These are phyloP conservation scores for Mohoua ochrocephala DNA, from an alignment of 2,113 vertebrate genomes.

Conservation along the genomic window DNA sequence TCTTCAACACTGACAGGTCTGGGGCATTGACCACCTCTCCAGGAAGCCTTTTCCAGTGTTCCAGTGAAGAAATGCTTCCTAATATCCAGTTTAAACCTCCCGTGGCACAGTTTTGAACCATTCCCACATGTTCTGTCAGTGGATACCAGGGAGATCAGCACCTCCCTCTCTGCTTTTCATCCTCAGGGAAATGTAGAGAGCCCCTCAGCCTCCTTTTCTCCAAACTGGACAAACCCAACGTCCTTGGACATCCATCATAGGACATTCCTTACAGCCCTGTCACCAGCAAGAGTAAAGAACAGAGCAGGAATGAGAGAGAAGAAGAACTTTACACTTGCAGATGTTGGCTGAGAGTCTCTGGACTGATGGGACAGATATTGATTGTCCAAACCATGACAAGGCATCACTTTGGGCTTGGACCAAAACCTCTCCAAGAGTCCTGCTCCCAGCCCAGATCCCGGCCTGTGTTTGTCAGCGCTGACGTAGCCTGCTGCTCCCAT, in stretches of 20 bases:
- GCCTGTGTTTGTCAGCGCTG: accelerated
- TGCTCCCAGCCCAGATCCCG: not conserved
- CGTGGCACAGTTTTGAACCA: not conserved
- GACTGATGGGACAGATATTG: not conserved
- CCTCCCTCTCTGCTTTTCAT: accelerated
- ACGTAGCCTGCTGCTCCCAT: not conserved
- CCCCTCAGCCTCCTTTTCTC: not conserved
- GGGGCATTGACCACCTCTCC: not conserved
- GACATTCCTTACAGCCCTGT: not conserved
- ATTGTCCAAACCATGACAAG: not conserved
- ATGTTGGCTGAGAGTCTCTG: not conserved
- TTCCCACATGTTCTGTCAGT: accelerated
- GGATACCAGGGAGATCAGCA: not conserved
- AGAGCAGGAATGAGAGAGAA: not conserved
- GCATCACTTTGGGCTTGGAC: not conserved
- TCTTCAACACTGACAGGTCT: not conserved
- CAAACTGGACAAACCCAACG: not conserved
- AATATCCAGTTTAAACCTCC: not conserved
- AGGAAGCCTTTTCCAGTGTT: not conserved
- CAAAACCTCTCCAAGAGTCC: not conserved
- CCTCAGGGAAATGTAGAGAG: not conserved
- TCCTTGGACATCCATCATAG: not conserved
- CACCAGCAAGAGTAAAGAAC: not conserved
- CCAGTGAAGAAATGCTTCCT: not conserved
- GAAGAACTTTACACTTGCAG: not conserved